These are phyloP conservation scores for Eilema sororculum DNA, from an alignment of 2,888 invertebrate genomes.

Conservation along the genomic window DNA sequence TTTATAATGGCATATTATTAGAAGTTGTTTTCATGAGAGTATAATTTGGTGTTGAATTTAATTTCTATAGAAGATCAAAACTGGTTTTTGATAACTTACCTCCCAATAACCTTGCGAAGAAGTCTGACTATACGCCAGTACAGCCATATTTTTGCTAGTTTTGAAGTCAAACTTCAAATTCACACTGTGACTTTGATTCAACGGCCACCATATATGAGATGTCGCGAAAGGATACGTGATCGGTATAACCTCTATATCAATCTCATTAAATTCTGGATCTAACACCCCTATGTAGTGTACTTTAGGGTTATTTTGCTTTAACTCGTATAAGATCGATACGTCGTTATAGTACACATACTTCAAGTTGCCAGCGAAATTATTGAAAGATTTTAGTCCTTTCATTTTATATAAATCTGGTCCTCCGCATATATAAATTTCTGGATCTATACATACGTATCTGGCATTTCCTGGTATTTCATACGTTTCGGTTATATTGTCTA, in stretches of 20 bases:
- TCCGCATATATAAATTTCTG: constrained; percentile 96
- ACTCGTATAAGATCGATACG: constrained; percentile 95
- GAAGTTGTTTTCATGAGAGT: neutral
- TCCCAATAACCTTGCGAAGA: constrained; percentile 95
- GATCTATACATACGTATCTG: constrained; percentile 94
- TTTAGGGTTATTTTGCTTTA: constrained; percentile 94
- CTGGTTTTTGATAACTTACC: constrained; percentile 80
- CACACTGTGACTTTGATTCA: constrained; percentile 91
- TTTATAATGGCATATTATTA: neutral
- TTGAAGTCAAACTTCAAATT: constrained; percentile 95
- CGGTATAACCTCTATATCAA: constrained; percentile 94
- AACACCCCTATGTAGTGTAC: constrained; percentile 93
- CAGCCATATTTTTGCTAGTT: constrained; percentile 93
- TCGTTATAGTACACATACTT: constrained; percentile 98
- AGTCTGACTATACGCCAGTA: constrained; percentile 94
- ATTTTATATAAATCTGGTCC: constrained; percentile 95
- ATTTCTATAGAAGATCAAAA: constrained; percentile 11
- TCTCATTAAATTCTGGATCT: constrained; percentile 94
- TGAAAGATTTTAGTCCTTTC: constrained; percentile 92
- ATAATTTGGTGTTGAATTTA: too few species aligned
- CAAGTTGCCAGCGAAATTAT: constrained; percentile 95
- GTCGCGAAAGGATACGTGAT: constrained; percentile 97
- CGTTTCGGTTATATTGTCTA: constrained; percentile 91
- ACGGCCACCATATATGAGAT: constrained; percentile 96
- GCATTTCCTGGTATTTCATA: constrained; percentile 90